A percentile compares a stretch with the other conserved stretches of the same genome.
Evolutionary conservation across 2,113 vertebrate genomes (phyloP).

Genomic region (Mugil cephalus): DNA sequence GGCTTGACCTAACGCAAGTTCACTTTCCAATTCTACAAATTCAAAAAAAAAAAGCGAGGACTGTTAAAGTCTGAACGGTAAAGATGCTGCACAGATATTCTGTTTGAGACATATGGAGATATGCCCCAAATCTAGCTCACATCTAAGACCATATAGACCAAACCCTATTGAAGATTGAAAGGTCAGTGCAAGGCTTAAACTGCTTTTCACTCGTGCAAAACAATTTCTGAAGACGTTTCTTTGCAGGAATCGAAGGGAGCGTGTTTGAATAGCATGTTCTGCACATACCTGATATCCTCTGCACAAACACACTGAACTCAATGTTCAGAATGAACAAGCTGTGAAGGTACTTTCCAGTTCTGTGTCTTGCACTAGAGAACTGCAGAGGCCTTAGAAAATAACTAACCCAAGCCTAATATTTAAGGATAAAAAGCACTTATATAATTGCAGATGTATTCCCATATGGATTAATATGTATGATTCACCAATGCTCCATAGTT

Average conservation of each 20-base stretch:
- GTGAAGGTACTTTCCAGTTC: slow-evolving; percentile 23
- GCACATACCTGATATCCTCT: slow-evolving; percentile 40
- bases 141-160: slow-evolving; percentile 43
- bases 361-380: background rate
- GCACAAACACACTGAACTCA: slow-evolving; percentile 24
- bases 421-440: too few relatives aligned
- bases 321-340: slow-evolving; percentile 27
- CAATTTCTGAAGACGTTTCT: slow-evolving; percentile 48
- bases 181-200: slow-evolving; percentile 58
- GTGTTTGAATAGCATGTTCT: slow-evolving; percentile 48
- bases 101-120: slow-evolving; percentile 32
- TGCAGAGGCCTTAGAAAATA: slow-evolving; percentile 14
- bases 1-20: slow-evolving; percentile 53
- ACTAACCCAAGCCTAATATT: background rate
- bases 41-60: slow-evolving; percentile 58
- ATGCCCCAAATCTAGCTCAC: slow-evolving; percentile 38
- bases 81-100: slow-evolving; percentile 15
- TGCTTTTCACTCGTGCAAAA: slow-evolving; percentile 60
- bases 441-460: background rate
- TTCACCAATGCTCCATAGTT: too few relatives aligned
- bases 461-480: background rate
- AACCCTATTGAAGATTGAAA: slow-evolving; percentile 55
- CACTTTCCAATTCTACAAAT: slow-evolving; percentile 51
- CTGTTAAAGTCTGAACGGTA: background rate
- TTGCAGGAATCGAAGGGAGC: slow-evolving; percentile 46